phyloP scores from a whole-genome alignment of 2,888 invertebrate genomes.

The Chymomyza amoena region DNA sequence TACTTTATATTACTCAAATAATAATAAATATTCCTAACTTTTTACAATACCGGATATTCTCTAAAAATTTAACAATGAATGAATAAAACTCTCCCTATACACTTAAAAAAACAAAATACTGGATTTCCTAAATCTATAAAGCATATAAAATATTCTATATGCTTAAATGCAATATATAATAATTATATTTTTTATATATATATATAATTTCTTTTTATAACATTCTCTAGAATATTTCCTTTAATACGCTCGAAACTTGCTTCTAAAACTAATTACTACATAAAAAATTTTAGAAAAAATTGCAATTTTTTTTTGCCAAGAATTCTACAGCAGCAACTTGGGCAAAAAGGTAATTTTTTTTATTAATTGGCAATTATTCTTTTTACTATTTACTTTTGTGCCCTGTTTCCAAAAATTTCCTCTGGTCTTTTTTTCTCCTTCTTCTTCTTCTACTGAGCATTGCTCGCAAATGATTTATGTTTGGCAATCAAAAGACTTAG shows the following conservation, averaged over 20 bases:
- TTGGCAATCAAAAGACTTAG: slow-evolving; percentile 29
- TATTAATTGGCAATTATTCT: slow-evolving; percentile 68
- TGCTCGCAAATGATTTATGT: slow-evolving; percentile 30
- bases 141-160: too few relatives aligned
- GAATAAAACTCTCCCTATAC: too few relatives aligned
- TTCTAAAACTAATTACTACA: background rate
- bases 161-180: too few relatives aligned
- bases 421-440: slow-evolving; percentile 8
- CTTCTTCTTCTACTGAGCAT: slow-evolving; percentile 29
- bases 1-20: too few relatives aligned
- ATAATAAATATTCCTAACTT: too few relatives aligned
- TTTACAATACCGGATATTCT: too few relatives aligned
- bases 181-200: too few relatives aligned
- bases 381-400: slow-evolving; percentile 34
- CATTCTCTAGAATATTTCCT: background rate
- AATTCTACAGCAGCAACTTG: background rate
- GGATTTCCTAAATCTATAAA: too few relatives aligned
- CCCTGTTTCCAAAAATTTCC: background rate
- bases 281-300: background rate
- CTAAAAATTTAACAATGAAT: too few relatives aligned
- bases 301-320: background rate
- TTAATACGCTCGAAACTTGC: background rate
- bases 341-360: slow-evolving; percentile 24
- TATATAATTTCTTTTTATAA: background rate
- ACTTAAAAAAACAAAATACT: too few relatives aligned